Evolutionary conservation across 2,797 vertebrate species (phyloP), one percentile per base, ranked within the genome.

Genomic region (Centropyge bicolor): DNA sequence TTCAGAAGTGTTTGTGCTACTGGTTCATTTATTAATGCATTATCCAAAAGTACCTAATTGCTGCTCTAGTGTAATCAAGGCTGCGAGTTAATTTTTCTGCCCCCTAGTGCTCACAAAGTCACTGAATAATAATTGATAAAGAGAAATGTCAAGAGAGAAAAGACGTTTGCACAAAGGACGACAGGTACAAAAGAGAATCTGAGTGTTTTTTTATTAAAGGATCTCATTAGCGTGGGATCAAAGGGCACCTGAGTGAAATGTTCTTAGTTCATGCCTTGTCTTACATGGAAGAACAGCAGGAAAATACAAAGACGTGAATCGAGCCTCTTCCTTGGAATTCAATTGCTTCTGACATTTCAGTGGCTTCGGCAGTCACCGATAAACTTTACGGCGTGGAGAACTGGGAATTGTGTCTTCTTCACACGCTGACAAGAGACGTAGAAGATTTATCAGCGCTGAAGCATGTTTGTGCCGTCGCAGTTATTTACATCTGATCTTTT

Each of bases 401-500:
- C 55, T 60, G 81, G 73, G 75, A 72, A 81, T 16, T 73, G 78
- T 36, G 31, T 73, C 41, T 70, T 76, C 36, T 51, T 67, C 41
- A 57, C 36, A 7, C 54, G 52, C 20, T 61, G 67, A 85, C 65
- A 67, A 65, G 36, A 52, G 24, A 63, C 20, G 59, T 1, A 52
- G 60, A 64, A 38, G 64, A 81, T 59, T 20, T 61, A 78, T 74
- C 64, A 72, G 9, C 49, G 24, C 22, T 54, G 64, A 74, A 56
- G 72, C 27, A 45, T 48, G 45, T 74, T 64, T 62, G 27, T 11
- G 55, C 24, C 60, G 2, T 35, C 14, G 17, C 40, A 52, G 52
- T 31, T 72, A 35, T 87, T 83, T 74, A 71, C 72, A 70, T 81
- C 52, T 79, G 76, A 86, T 82, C 73, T 81, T 72, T 67, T 11